These are phyloP conservation scores for Hephaestus fuliginosus DNA, from an alignment of 2,797 vertebrate species.

Conservation along the genomic window DNA sequence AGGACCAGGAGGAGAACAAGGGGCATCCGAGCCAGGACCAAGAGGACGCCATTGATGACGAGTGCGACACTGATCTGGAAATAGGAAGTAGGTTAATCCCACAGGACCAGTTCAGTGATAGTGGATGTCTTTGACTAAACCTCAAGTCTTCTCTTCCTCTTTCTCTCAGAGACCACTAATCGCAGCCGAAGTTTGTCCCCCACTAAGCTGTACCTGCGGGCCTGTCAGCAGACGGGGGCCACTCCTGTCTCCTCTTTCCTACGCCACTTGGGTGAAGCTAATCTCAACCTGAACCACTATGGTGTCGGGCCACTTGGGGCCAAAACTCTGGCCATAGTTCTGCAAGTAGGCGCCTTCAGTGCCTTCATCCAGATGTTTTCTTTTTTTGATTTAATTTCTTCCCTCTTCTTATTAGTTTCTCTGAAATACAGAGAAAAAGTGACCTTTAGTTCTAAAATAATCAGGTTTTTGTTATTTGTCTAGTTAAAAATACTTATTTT, in stretches of 20 bases:
- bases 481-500: not conserved
- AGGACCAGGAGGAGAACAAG: not conserved
- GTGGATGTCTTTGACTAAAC: not conserved
- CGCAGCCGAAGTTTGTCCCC: not conserved
- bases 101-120: not conserved
- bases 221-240: constrained; percentile 72
- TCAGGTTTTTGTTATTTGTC: not conserved
- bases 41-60: not conserved
- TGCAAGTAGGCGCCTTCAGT: constrained; percentile 74
- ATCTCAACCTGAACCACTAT: constrained; percentile 82
- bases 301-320: constrained; percentile 83
- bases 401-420: not conserved
- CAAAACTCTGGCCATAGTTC: constrained; percentile 82
- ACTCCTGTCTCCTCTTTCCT: constrained; percentile 80
- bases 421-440: not conserved
- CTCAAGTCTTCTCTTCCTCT: not conserved
- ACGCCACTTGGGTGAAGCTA: constrained; percentile 73
- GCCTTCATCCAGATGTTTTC: not conserved
- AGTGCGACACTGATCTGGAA: constrained; percentile 57
- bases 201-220: constrained; percentile 77
- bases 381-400: not conserved
- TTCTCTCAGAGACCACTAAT: constrained; percentile 19
- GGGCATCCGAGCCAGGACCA: not conserved
- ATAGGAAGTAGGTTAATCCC: constrained; percentile 25
- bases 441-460: too few relatives aligned